A percentile compares a stretch with the other conserved stretches of the same genome.
These are phyloP conservation scores for Cosmopolites sordidus DNA, from an alignment of 2,888 invertebrate species.

Conservation along the genomic window DNA sequence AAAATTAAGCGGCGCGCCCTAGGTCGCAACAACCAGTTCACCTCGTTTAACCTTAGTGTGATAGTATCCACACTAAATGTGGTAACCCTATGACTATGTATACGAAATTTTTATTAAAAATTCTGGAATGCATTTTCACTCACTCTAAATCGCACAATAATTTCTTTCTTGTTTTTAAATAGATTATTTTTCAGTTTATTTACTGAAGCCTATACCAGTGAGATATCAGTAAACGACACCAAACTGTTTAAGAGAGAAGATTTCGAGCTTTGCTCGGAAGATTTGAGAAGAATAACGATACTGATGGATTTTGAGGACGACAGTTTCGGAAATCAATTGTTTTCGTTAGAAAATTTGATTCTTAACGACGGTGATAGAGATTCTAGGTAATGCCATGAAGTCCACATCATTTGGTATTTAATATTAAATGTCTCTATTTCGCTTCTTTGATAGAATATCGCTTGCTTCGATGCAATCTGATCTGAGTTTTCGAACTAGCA, in stretches of 20 bases:
- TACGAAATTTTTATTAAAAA: too few species aligned
- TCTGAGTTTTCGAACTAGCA: slow-evolving; percentile 25
- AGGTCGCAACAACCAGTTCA: too few species aligned
- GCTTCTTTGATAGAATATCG: slow-evolving; percentile 29
- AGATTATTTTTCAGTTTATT: slow-evolving; percentile 35
- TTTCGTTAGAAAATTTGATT: slow-evolving; percentile 34
- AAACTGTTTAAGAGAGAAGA: slow-evolving; percentile 33
- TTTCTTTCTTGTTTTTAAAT: too few species aligned
- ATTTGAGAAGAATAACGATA: slow-evolving; percentile 35
- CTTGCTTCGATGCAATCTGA: slow-evolving; percentile 33
- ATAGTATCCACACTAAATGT: too few species aligned
- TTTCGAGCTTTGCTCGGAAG: slow-evolving; percentile 35
- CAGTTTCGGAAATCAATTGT: slow-evolving; percentile 26
- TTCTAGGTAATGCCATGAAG: slow-evolving; percentile 4
- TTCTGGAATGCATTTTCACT: too few species aligned
- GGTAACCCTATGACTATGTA: too few species aligned
- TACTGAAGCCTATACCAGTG: slow-evolving; percentile 34
- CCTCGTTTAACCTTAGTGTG: too few species aligned
- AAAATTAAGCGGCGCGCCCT: too few species aligned
- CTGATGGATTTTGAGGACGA: slow-evolving; percentile 40
- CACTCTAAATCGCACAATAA: too few species aligned
- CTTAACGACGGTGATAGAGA: slow-evolving; percentile 22
- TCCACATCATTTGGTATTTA: not conserved
- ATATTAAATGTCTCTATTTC: not conserved
- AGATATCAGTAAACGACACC: slow-evolving; percentile 33